These are phyloP conservation scores for Sminthurinus signatus DNA, from an alignment of 1,140 invertebrate genomes.

Conservation along the genomic window DNA sequence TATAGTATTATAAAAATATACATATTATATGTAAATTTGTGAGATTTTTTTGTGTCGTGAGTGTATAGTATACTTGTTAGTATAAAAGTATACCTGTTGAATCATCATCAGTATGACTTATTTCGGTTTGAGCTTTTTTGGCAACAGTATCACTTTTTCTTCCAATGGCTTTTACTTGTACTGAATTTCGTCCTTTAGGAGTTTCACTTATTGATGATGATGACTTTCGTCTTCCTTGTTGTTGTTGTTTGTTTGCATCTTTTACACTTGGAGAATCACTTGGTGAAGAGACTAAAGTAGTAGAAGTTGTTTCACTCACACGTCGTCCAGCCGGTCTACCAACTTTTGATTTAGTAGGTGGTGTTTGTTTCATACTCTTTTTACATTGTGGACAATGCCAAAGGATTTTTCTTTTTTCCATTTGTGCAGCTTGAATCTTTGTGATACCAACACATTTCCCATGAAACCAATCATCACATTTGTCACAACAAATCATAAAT, in stretches of 20 bases:
- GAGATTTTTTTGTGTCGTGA: too few relatives aligned
- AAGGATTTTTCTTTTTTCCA: slow-evolving; percentile 80
- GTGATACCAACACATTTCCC: slow-evolving; percentile 91
- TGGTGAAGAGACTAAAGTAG: too few relatives aligned
- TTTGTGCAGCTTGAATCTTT: slow-evolving; percentile 78
- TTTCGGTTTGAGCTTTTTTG: not conserved
- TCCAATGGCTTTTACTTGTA: not conserved
- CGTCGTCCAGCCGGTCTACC: slow-evolving; percentile 1
- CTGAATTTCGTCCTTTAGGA: not conserved
- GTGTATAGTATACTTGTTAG: too few relatives aligned
- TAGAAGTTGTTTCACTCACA: not conserved
- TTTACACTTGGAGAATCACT: too few relatives aligned
- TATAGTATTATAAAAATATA: too few relatives aligned
- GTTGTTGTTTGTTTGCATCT: too few relatives aligned
- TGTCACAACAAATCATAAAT: slow-evolving; percentile 97
- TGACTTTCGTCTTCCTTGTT: not conserved
- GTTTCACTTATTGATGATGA: too few relatives aligned
- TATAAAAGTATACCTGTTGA: too few relatives aligned
- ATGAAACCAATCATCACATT: slow-evolving; percentile 95
- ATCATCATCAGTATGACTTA: not conserved
- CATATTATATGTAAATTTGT: too few relatives aligned
- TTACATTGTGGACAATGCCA: slow-evolving; percentile 85
- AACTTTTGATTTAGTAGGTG: not conserved
- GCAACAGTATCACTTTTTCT: not conserved
- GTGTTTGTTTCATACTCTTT: slow-evolving; percentile 46